phyloP scores from a whole-genome alignment of 2,888 invertebrate species.

The Taenaris catops region DNA sequence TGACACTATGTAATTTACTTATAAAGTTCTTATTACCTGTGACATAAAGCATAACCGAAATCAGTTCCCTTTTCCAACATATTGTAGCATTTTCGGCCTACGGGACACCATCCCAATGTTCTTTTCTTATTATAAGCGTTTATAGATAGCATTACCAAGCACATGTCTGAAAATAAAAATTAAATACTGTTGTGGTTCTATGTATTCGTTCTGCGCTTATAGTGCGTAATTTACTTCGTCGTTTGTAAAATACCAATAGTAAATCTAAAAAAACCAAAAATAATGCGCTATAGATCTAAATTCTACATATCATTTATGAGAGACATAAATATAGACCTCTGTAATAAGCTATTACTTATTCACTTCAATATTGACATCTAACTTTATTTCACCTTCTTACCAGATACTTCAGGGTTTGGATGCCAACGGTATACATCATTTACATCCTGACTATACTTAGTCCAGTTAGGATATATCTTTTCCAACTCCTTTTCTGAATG shows the following conservation, averaged over 20 bases:
- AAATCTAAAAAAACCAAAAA: no score
- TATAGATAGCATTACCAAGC: conserved; percentile 7
- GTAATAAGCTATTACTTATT: no score
- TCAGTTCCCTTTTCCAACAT: conserved; percentile 33
- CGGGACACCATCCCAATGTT: conserved; percentile 25
- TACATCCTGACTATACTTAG: background rate
- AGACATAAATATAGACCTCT: no score
- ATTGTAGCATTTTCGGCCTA: conserved; percentile 28
- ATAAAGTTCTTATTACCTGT: no score
- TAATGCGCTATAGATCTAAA: no score
- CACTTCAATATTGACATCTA: no score
- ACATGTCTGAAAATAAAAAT: conserved; percentile 13
- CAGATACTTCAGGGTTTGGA: background rate
- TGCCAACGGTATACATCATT: background rate
- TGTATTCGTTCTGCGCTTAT: no score
- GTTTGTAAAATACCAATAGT: no score
- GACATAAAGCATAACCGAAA: conserved; percentile 43
- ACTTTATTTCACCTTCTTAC: background rate
- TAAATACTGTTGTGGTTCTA: no score
- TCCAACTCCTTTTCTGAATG: background rate
- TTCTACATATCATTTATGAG: no score
- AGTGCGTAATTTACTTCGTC: no score
- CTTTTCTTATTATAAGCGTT: background rate
- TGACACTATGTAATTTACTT: no score
- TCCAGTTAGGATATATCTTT: background rate